Base-by-base conservation (phyloP, 2,113 vertebrate genomes). In the Blennius ocellaris region DNA sequence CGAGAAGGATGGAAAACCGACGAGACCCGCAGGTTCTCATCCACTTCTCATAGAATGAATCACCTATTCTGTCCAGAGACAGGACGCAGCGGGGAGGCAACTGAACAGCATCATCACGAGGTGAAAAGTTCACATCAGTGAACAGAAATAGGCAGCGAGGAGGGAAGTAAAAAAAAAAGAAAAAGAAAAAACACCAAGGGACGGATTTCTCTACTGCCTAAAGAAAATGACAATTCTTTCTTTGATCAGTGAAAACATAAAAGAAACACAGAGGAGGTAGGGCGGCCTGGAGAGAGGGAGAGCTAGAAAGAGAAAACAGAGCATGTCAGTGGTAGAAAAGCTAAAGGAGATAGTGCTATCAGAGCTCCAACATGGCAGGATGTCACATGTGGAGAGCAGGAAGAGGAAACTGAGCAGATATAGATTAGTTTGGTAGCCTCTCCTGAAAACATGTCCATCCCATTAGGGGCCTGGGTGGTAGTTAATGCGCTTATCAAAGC, bases 391-490 rank as follows among this genome's bases (percentile, higher is more conserved):
- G 60, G 76, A 72, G 82, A 82, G 65, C 88, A 89, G 89, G 85
- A 91, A 88, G 65, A 80, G 90, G 90, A 92, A 91, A 78, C 88
- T 59, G 87, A 79, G 82, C 82, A 73, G 84, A 87, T 89, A 90
- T 88, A 88, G 90, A 90, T 85, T 85, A n/a, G 81, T 86, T 80
- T 71, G 58, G 72, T 50, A 36, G 80, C 57, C 45, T 53, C 84
- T 76, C 60, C 66, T 78, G 74, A 80, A 90, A 87, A 86, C 79
- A 84, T 52, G 78, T 51, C 71, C 82, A 47, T 89, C 67, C 76
- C 84, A 84, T 87, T 73, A 71, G 59, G 43, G 63, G 52, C 71
- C 67, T 58, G 58, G n/a, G 59, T 58, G 38, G 55, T 62, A 56
- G 81, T 65, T 67, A 84, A 78, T 75, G 77, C 74, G 82, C 81